Base-by-base conservation (phyloP, 1,140 invertebrate species). In the Brachionus manjavacas region DNA sequence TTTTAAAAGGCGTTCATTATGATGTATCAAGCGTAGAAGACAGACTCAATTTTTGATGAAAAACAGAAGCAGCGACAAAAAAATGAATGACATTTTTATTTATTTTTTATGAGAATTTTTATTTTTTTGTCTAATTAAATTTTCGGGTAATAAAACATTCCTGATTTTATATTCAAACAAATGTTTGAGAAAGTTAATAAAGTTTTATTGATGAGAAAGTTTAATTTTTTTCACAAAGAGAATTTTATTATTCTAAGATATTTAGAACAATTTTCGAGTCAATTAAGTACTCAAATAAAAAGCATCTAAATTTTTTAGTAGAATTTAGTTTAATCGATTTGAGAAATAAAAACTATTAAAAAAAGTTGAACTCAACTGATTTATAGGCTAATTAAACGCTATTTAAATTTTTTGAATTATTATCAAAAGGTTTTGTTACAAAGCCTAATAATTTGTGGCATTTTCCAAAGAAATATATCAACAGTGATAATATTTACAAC, bases 1-100 rank as follows among this genome's bases (percentile, higher is more conserved):
- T 31, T 25, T 43, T 8, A 74, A n/a, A 43, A 76, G 72, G 72
- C 72, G 28, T 76, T 49, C n/a, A 76, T 76, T 14, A 76, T 76
- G 72, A 76, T 76, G 72, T 76, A 76, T 76, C 72, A 76, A 16
- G 72, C 72, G 20, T 76, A 49, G 20, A 46, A 14, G 25, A 49
- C 7, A 16, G 25, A 46, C 20, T 16, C 8, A 20, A 41, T 14
- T 49, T 31, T 70, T 14, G 25, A 70, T 52, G 31, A 11, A 11
- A 49, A 46, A 49, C 39, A 49, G 39, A 76, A 76, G 16, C 41
- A 76, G 72, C 41, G 72, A 49, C n/a, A 76, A 12, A 9, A 46
- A 49, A 76, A 11, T 25, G 7, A 25, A 49, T 6, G 72, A 76
- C 41, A 76, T 49, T 76, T 76, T 76, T 49, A 46, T 76, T 76